Base-by-base conservation (phyloP, 1,140 invertebrate genomes). In the Steinernema khuongi region DNA sequence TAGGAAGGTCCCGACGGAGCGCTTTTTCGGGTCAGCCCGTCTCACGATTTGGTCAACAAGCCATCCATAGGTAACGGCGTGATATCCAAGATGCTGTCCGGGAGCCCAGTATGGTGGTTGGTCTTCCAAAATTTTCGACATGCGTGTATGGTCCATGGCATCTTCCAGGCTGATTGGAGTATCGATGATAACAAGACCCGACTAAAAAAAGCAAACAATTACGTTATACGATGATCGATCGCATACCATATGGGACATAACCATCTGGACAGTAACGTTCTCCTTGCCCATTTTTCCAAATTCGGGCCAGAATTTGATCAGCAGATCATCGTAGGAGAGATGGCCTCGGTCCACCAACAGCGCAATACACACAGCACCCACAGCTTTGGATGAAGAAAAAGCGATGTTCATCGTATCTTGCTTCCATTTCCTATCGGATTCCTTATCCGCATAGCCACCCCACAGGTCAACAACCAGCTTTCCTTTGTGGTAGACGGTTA, bases 281-380 rank as follows among this genome's bases (percentile, higher is more conserved):
- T 81, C 81, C 77, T 87, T 87, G 1, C 85, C 85, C 50, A 87
- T 79, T 19, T 80, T 67, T 18, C 74, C 85, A 81, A 88, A 88
- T 66, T 85, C 85, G 19, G 87, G 86, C 87, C 87, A 88, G 77
- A 87, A 86, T 19, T 83, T 73, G 1, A 74, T 67, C 0, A 88
- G 83, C 1, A 79, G 77, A 31, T 83, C 79, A 29, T 84, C 80
- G 71, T 87, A 87, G 30, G 83, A 79, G 0, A 87, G 19, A 1
- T 77, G 73, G 18, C 86, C 77, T 66, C 78, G 79, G 32, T 87
- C 86, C 11, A 86, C 84, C 4, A 87, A 75, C 43, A 80, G 73
- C 0, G 84, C 86, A 0, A 87, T 73, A 11, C 80, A 75, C 0
- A 87, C 41, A 7, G 86, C 83, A 0, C 77, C 76, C 1, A 85